Evolutionary conservation across 2,888 invertebrate genomes (phyloP).

Genomic region (Nowickia ferox): DNA sequence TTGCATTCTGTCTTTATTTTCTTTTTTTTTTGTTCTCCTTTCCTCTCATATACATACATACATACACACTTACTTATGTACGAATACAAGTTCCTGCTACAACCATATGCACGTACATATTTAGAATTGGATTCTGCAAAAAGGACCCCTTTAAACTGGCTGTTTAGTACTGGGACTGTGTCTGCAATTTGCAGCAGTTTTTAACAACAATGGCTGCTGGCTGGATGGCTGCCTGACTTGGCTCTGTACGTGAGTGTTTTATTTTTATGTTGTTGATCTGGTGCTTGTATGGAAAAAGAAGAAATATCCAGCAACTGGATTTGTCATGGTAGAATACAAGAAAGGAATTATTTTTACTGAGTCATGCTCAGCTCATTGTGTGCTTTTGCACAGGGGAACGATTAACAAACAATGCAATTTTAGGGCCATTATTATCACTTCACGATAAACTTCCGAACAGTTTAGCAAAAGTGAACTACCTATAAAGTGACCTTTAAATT

Average conservation of each 20-base stretch:
- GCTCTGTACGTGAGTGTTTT: constrained; percentile 43
- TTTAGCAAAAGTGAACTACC: no score
- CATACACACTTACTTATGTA: no score
- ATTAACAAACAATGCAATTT: neutral
- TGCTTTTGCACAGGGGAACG: constrained; percentile 25
- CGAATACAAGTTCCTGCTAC: neutral
- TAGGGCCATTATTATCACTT: neutral
- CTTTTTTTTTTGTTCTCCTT: constrained; percentile 29
- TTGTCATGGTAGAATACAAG: constrained; percentile 56
- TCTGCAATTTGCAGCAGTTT: constrained; percentile 37
- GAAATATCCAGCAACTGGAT: constrained; percentile 52
- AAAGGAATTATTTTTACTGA: constrained; percentile 53
- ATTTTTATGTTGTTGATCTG: constrained; percentile 43
- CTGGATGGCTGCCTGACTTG: constrained; percentile 24
- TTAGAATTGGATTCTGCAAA: constrained; percentile 63
- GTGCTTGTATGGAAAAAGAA: constrained; percentile 34
- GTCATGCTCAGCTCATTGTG: constrained; percentile 55
- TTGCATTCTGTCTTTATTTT: constrained; percentile 47
- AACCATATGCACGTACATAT: neutral
- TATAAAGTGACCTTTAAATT: no score
- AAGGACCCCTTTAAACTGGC: constrained; percentile 64
- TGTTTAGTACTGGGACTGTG: constrained; percentile 36
- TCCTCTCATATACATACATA: neutral
- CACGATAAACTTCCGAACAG: no score
- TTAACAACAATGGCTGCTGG: constrained; percentile 28